Conservation (phyloP, 2,797 vertebrate species). For the Dromococcyx pavoninus region DNA sequence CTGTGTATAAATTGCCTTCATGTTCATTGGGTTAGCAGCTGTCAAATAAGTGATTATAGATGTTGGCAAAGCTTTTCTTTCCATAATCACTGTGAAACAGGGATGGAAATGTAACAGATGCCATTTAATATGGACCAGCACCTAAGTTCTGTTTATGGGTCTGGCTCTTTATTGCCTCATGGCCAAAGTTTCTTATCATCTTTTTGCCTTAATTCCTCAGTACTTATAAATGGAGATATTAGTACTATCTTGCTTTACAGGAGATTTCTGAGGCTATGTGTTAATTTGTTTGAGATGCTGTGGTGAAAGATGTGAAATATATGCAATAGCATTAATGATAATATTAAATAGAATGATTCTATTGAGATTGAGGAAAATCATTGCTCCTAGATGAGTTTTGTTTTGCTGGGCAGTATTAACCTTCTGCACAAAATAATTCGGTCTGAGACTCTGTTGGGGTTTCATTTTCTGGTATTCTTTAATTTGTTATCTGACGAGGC, state of each 20-base stretch:
- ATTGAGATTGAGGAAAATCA: neutral
- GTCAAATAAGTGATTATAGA: conserved; percentile 69
- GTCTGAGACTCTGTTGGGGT: neutral
- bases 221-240: neutral
- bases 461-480: conserved; percentile 38
- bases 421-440: conserved; percentile 18
- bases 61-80: conserved; percentile 30
- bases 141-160: conserved; percentile 26
- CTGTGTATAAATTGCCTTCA: conserved; percentile 22
- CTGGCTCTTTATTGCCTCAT: neutral
- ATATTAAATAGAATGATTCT: neutral
- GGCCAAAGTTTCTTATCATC: conserved; percentile 21
- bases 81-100: conserved; percentile 24
- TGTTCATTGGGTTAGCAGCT: conserved; percentile 60
- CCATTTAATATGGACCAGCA: conserved; percentile 59
- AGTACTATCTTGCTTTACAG: neutral
- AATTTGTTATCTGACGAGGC: conserved; percentile 14
- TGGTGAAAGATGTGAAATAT: neutral
- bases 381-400: neutral
- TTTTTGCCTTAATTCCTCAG: conserved; percentile 7
- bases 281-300: neutral
- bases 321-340: neutral
- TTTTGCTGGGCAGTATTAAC: neutral
- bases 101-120: conserved; percentile 66
- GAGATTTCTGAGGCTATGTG: neutral